Percentiles rank a stretch among this genome's conserved stretches.
Conservation (phyloP, 2,888 invertebrate genomes). For the Drosophila robusta region DNA sequence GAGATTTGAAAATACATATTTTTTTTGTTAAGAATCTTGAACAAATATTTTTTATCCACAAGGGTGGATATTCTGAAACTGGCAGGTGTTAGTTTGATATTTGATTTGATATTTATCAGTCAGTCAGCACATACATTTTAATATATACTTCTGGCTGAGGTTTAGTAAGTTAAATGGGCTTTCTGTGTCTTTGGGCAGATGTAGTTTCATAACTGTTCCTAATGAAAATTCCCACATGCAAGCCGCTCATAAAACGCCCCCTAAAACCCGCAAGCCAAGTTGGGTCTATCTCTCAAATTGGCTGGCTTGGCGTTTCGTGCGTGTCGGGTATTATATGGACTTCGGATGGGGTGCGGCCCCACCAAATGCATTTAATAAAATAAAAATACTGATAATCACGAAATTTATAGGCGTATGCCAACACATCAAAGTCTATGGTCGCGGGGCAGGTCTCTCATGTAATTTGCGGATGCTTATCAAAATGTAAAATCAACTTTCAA, state of each 20-base stretch:
- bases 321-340: constrained; percentile 46
- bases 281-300: constrained; percentile 48
- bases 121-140: not conserved
- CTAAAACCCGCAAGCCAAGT: constrained; percentile 32
- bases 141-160: constrained; percentile 7
- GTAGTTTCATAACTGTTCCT: constrained; percentile 19
- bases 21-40: too few species aligned
- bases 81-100: not conserved
- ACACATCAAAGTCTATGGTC: constrained; percentile 69
- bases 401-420: constrained; percentile 78
- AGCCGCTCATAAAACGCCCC: constrained; percentile 73
- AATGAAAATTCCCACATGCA: constrained; percentile 69
- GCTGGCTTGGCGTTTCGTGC: constrained; percentile 35
- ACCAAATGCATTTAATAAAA: constrained; percentile 65
- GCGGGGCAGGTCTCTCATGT: constrained; percentile 68
- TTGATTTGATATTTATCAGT: not conserved
- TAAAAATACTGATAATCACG: constrained; percentile 71
- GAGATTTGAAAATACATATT: too few species aligned
- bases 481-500: constrained; percentile 78
- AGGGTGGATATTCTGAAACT: constrained; percentile 1
- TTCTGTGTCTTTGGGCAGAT: constrained; percentile 15
- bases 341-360: constrained; percentile 54
- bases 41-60: too few species aligned
- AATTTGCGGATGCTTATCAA: constrained; percentile 79
- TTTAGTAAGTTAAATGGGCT: constrained; percentile 31